Conservation (phyloP, 2,888 invertebrate genomes). For the Cordilura impudica region DNA sequence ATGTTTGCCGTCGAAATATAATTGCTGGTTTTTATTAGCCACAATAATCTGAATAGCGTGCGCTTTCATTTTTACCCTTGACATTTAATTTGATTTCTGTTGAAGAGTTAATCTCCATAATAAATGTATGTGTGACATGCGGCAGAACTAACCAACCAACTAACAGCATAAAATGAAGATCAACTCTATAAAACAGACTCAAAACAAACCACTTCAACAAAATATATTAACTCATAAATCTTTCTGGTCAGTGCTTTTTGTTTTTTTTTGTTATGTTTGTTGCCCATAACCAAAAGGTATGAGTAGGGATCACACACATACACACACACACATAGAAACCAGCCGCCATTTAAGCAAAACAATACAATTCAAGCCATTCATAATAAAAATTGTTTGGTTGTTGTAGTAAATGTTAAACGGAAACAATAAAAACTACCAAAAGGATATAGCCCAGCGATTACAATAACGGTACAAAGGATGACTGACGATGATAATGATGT, state of each 20-base stretch:
- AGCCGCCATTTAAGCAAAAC: slow-evolving; percentile 5
- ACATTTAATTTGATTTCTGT: slow-evolving; percentile 54
- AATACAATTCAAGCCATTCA: slow-evolving; percentile 31
- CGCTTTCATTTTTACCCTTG: slow-evolving; percentile 59
- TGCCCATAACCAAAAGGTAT: slow-evolving; percentile 38
- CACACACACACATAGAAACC: not conserved
- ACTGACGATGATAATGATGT: slow-evolving; percentile 24
- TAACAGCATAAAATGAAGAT: slow-evolving; percentile 48
- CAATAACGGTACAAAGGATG: slow-evolving; percentile 16
- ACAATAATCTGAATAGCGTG: slow-evolving; percentile 22
- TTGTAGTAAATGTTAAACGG: slow-evolving; percentile 54
- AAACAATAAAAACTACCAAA: slow-evolving; percentile 55
- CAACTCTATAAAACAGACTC: slow-evolving; percentile 36
- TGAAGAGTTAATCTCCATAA: slow-evolving; percentile 58
- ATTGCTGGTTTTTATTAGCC: not conserved
- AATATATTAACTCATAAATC: slow-evolving; percentile 62
- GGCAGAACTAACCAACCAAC: not conserved
- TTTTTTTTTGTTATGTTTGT: not conserved
- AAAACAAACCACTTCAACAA: slow-evolving; percentile 58
- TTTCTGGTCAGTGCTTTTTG: slow-evolving; percentile 26
- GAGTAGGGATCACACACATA: slow-evolving; percentile 20
- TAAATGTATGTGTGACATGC: slow-evolving; percentile 46
- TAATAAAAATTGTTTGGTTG: slow-evolving; percentile 38
- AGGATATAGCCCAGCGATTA: slow-evolving; percentile 32
- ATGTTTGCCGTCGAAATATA: not conserved